Conservation (phyloP, 2,797 vertebrate species). For the Eutrigla gurnardus region DNA sequence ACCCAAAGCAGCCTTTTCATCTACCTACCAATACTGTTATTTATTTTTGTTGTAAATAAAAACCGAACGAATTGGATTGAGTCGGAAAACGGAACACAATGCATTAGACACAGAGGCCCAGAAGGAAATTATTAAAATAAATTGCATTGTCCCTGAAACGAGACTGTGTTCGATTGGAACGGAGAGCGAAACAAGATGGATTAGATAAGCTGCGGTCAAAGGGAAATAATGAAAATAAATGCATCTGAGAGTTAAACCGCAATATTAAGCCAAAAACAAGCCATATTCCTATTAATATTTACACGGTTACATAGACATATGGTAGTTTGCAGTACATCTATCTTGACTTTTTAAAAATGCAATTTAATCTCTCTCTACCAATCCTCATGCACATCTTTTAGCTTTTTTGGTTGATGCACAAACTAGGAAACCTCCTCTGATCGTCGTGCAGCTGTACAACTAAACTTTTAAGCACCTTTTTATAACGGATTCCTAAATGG, state of each 20-base stretch:
- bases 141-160: constrained; percentile 40
- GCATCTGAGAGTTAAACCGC: constrained; percentile 25
- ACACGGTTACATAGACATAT: background rate
- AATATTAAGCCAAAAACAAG: constrained; percentile 40
- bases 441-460: constrained; percentile 75
- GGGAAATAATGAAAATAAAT: constrained; percentile 46
- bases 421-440: constrained; percentile 68
- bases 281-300: constrained; percentile 43
- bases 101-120: constrained; percentile 32
- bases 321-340: constrained; percentile 8
- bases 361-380: constrained; percentile 10
- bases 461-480: constrained; percentile 68
- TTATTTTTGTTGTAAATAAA: constrained; percentile 37
- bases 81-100: constrained; percentile 30
- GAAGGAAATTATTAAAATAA: constrained; percentile 51
- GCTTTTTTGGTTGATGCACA: constrained; percentile 30
- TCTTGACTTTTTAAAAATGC: constrained; percentile 16
- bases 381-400: background rate
- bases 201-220: constrained; percentile 45
- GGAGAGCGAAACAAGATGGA: constrained; percentile 34
- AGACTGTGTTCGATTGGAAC: constrained; percentile 24
- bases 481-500: constrained; percentile 67
- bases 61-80: constrained; percentile 27
- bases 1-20: constrained; percentile 34
- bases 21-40: constrained; percentile 23